phyloP scores from a whole-genome alignment of 2,113 vertebrate genomes.

The Eonycteris spelaea region DNA sequence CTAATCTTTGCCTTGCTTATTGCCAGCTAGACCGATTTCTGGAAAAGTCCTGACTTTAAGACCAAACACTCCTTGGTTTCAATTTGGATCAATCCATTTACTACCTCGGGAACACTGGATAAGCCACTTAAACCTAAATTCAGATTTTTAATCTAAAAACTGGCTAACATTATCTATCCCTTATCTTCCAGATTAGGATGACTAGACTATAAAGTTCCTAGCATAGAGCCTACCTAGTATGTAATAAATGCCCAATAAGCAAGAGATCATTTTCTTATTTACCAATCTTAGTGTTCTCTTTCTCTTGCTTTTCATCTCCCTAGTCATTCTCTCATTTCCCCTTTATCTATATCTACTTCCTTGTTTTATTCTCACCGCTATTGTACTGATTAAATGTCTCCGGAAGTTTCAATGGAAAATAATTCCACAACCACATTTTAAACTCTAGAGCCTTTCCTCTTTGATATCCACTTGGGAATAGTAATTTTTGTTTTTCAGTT shows the following conservation, averaged over 20 bases:
- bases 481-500: neutral
- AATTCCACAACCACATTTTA: neutral
- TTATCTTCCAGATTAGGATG: neutral
- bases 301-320: neutral
- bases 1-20: neutral
- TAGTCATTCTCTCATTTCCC: neutral
- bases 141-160: neutral
- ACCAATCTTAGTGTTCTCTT: neutral
- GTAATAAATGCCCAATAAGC: neutral
- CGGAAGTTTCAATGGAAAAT: neutral
- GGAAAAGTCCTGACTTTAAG: neutral
- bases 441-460: neutral
- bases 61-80: neutral
- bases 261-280: neutral
- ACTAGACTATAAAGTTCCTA: neutral
- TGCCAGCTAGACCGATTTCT: neutral
- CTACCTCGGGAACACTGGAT: neutral
- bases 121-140: neutral
- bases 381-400: neutral
- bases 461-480: neutral
- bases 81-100: neutral
- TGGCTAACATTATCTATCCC: neutral
- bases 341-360: neutral
- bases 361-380: neutral
- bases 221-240: neutral